Evolutionary conservation across 2,113 vertebrate species (phyloP).

Genomic region (Scytalopus superciliaris): DNA sequence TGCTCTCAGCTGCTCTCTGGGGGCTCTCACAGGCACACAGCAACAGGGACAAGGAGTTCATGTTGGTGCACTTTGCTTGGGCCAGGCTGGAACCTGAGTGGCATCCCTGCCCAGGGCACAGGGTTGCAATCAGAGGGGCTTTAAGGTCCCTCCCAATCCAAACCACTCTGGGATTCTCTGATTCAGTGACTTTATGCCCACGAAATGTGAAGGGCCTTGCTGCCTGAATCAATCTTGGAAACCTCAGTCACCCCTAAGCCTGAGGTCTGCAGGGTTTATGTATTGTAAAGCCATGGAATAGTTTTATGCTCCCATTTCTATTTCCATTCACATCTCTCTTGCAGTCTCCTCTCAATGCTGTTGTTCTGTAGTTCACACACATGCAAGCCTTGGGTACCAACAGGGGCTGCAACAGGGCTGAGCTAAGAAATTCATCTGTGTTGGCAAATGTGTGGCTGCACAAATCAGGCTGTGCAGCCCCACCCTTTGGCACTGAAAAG

Average conservation of each 20-base stretch:
- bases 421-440: not conserved
- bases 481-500: conserved; percentile 41
- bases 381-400: not conserved
- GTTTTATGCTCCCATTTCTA: not conserved
- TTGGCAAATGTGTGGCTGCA: not conserved
- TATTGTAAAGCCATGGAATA: not conserved
- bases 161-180: not conserved
- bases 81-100: not conserved
- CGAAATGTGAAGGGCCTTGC: not conserved
- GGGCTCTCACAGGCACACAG: no score
- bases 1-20: not conserved
- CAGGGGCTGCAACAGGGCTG: not conserved
- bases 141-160: not conserved
- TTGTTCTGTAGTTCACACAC: not conserved
- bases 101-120: not conserved
- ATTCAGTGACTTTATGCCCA: not conserved
- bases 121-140: not conserved
- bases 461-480: not conserved
- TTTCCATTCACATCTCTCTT: not conserved
- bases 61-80: no score
- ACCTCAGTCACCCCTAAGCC: not conserved
- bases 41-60: no score
- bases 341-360: rapidly evolving
- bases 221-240: not conserved
- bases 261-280: not conserved